Conservation (phyloP, 2,113 vertebrate genomes). For the Pangasianodon gigas region DNA sequence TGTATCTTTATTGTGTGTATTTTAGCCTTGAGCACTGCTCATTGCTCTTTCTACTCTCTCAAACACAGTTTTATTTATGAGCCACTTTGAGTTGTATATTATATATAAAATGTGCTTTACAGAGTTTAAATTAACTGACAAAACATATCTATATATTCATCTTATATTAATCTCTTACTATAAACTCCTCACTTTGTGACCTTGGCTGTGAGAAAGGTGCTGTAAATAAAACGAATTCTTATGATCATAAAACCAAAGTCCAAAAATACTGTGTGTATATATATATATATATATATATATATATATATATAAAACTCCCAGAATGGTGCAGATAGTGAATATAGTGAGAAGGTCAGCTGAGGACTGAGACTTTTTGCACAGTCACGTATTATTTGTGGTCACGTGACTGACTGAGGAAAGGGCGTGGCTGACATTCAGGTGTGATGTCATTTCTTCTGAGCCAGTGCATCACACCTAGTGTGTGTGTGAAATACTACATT, state of each 20-base stretch:
- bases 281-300: not conserved
- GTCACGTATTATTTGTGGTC: not conserved
- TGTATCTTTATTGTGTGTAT: not conserved
- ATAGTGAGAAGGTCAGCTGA: not conserved
- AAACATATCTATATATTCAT: not conserved
- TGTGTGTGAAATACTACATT: slow-evolving; percentile 22
- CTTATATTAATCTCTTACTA: not conserved
- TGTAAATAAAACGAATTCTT: not conserved
- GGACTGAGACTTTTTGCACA: not conserved
- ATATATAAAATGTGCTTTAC: not conserved
- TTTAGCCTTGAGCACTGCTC: not conserved
- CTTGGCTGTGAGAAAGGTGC: not conserved
- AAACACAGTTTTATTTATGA: not conserved
- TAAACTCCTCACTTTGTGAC: not conserved
- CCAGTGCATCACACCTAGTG: not conserved
- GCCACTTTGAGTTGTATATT: not conserved
- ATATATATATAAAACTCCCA: not conserved
- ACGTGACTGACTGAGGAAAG: not conserved
- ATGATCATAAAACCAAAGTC: not conserved
- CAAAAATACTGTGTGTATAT: not conserved
- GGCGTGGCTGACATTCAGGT: not conserved
- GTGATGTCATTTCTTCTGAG: not conserved
- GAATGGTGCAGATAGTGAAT: not conserved
- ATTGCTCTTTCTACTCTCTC: not conserved
- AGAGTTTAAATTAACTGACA: not conserved